These are phyloP conservation scores for Phlogophora meticulosa DNA, from an alignment of 2,888 invertebrate genomes.

Conservation along the genomic window DNA sequence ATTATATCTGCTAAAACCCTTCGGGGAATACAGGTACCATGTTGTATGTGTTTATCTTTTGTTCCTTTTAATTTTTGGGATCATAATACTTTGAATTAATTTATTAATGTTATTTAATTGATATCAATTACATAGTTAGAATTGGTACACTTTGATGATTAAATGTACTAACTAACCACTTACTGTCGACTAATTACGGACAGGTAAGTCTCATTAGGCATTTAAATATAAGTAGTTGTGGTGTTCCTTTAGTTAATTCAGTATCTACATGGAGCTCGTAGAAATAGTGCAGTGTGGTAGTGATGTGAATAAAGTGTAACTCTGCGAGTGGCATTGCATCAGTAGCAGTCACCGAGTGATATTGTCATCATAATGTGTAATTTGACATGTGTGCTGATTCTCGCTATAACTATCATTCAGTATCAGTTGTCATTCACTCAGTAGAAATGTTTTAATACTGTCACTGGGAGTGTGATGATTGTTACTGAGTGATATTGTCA, in stretches of 20 bases:
- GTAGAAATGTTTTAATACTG: background rate
- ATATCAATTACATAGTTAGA: background rate
- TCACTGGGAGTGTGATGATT: conserved; percentile 3
- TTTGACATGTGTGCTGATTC: too few relatives aligned
- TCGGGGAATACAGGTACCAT: too few relatives aligned
- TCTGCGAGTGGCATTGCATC: background rate
- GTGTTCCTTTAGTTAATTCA: too few relatives aligned
- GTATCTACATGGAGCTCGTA: background rate
- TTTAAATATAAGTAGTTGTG: background rate
- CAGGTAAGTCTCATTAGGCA: background rate
- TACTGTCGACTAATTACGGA: background rate
- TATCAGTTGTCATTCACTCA: too few relatives aligned
- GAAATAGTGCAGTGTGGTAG: background rate
- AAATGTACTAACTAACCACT: conserved; percentile 3
- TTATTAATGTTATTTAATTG: conserved; percentile 1
- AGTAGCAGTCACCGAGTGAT: too few relatives aligned
- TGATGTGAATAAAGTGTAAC: background rate
- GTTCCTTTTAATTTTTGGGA: too few relatives aligned
- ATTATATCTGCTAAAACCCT: too few relatives aligned
- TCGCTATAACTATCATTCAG: too few relatives aligned
- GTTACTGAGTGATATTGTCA: too few relatives aligned
- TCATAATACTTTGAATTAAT: too few relatives aligned
- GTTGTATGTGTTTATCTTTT: too few relatives aligned
- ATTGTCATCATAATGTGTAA: too few relatives aligned
- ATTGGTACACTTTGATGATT: background rate